These are phyloP conservation scores for Hippoglossus hippoglossus DNA, from an alignment of 2,797 vertebrate genomes.

Conservation along the genomic window DNA sequence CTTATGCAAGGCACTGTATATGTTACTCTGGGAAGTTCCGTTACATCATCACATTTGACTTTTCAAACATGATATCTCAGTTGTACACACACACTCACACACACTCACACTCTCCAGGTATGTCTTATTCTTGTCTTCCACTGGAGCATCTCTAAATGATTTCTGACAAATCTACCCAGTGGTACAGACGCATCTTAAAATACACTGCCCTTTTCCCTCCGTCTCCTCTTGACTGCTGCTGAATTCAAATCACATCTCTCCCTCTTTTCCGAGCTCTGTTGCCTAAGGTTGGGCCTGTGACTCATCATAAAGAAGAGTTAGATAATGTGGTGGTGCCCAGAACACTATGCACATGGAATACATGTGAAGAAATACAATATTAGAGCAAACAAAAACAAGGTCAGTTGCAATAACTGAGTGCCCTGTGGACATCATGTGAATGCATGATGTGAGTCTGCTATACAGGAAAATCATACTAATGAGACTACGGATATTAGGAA, in stretches of 20 bases:
- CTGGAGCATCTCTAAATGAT: conserved; percentile 69
- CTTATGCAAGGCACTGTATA: too few relatives aligned
- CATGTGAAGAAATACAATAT: conserved; percentile 28
- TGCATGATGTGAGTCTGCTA: conserved; percentile 19
- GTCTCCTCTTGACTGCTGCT: conserved; percentile 56
- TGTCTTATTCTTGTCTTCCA: conserved; percentile 53
- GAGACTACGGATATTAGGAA: conserved; percentile 15
- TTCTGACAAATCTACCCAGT: conserved; percentile 70
- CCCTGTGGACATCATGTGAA: conserved; percentile 18
- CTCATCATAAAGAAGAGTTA: conserved; percentile 66
- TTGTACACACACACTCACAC: too few relatives aligned
- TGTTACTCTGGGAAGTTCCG: too few relatives aligned
- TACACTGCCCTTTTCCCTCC: conserved; percentile 72
- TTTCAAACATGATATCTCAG: too few relatives aligned
- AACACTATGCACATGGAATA: conserved; percentile 21
- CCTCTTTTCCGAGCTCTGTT: conserved; percentile 36
- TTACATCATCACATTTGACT: too few relatives aligned
- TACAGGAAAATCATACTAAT: conserved; percentile 34
- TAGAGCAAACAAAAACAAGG: conserved; percentile 40
- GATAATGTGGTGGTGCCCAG: conserved; percentile 48
- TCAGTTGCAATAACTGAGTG: conserved; percentile 40
- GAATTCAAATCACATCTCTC: conserved; percentile 66
- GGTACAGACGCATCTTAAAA: conserved; percentile 67
- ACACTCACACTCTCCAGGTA: not conserved
- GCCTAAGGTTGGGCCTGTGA: conserved; percentile 66